Evolutionary conservation across 2,113 vertebrate species (phyloP).

Genomic region (Copsychus sechellarum): DNA sequence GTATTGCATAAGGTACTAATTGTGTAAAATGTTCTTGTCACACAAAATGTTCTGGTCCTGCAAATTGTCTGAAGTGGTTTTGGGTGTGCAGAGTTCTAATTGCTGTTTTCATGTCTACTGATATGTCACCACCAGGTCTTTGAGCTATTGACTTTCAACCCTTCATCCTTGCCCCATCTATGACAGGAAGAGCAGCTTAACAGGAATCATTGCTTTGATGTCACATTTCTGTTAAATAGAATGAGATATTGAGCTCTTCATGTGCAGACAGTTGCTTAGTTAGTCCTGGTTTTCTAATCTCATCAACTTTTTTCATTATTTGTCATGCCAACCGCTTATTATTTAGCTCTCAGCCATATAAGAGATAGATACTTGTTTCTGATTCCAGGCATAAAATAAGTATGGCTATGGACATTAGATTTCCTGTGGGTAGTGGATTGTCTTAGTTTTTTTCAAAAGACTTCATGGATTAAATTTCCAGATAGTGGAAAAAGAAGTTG

Average conservation of each 20-base stretch:
- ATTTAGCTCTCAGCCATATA: not conserved
- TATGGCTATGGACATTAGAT: not conserved
- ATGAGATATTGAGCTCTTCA: not conserved
- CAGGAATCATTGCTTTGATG: not conserved
- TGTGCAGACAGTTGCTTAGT: not conserved
- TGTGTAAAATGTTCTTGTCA: not conserved
- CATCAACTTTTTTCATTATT: not conserved
- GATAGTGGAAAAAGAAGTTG: not conserved
- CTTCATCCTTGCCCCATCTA: not conserved
- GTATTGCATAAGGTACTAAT: not conserved
- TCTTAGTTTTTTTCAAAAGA: not conserved
- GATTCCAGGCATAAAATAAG: not conserved
- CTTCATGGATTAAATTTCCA: not conserved
- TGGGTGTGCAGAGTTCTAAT: not conserved
- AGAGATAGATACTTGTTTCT: not conserved
- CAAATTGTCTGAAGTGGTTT: not conserved
- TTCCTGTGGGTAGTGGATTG: not conserved
- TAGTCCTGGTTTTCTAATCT: not conserved
- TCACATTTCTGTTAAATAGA: not conserved
- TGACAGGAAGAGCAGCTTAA: not conserved
- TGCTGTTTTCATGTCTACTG: not conserved
- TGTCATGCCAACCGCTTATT: not conserved
- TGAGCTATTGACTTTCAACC: not conserved
- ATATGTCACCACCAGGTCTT: not conserved
- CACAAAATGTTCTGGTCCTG: not conserved